Base-by-base conservation (phyloP, 2,113 vertebrate genomes). In the Numenius arquata region DNA sequence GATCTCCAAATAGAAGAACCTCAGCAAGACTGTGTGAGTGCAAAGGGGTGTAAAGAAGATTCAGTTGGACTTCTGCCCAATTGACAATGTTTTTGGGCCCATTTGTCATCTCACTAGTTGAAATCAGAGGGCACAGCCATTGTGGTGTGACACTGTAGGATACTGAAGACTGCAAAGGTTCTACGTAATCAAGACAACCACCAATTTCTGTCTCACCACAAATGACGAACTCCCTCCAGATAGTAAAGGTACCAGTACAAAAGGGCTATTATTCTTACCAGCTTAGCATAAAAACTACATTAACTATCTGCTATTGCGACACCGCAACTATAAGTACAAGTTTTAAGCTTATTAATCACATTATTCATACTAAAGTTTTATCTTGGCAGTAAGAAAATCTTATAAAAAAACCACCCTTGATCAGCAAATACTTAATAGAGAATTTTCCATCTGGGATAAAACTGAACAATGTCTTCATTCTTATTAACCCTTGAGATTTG, bases 401-500 rank as follows among this genome's bases (percentile, higher is more conserved):
- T 47, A 52, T 27, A 17, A 91, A 90, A 88, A 95, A 40, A 1
- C 36, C 79, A 90, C 18, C 74, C 79, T 63, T 43, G 16, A 95
- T 76, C 68, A 87, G 40, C 56, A 95, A 78, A 76, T 47, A 53
- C 48, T 53, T 32, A 40, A 55, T 2, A 85, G 70, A 66, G 58
- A 94, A 67, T 55, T 81, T 85, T 90, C 85, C 22, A 90, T 41
- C 56, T 59, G 38, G 66, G n/a, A 27, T 34, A 77, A 77, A 91
- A 70, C 14, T 25, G 29, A 89, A 79, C 59, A 78, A 65, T 58
- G 34, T 74, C 81, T 82, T 63, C 45, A 27, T 85, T 89, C 77
- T 70, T 95, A 76, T 86, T 88, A 74, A 95, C 74, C 73, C 26
- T 66, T 19, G 72, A 83, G 78, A 97, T 85, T 61, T 73, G 89